Base-by-base conservation (phyloP, 2,888 invertebrate genomes). In the Hetaerina titia region DNA sequence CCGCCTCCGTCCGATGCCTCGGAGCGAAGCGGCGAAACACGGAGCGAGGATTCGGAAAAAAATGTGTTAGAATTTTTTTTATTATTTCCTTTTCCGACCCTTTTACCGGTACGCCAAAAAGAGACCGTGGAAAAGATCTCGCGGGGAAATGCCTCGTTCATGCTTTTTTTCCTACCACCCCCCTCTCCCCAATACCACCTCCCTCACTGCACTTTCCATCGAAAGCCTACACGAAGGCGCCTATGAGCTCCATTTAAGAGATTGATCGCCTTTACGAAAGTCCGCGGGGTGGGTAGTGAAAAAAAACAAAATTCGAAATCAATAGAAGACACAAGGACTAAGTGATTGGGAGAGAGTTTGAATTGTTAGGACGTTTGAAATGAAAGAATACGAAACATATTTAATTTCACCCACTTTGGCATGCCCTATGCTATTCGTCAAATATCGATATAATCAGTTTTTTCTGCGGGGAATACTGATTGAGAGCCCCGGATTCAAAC, bases 121-220 rank as follows among this genome's bases (percentile, higher is more conserved):
- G 92, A 92, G 92, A 92, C 69, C 92, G 92, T 92, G 92, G 92
- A 92, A 92, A 92, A 92, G 69, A 92, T 69, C 92, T 92, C 69
- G 92, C 92, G 92, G 92, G 64, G 69, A 64, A 56, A 19, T 56
- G 69, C 69, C 22, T 69, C 92, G 56, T 56, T 5, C 15, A 11
- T 17, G 5, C 69, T 64, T 92, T 92, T 92, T 92, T 92, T 74
- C 6, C n/a, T 19, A 22, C 22, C n/a, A 69, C 9, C n/a, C 69
- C 2, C 25, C 74, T 6, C 7, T 92, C 69, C 69, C 92, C 92
- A 74, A 56, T 60, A 15, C 0, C 22, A 45, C 9, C n/a, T 11
- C 17, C 25, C 45, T 45, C 4, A 19, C 45, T 17, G 56, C 69
- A 56, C 92, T 57, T 58, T 89, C 58, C 56, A 69, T 60, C 56